These are phyloP conservation scores for Heliconius sara DNA, from an alignment of 2,888 invertebrate species.

Conservation along the genomic window DNA sequence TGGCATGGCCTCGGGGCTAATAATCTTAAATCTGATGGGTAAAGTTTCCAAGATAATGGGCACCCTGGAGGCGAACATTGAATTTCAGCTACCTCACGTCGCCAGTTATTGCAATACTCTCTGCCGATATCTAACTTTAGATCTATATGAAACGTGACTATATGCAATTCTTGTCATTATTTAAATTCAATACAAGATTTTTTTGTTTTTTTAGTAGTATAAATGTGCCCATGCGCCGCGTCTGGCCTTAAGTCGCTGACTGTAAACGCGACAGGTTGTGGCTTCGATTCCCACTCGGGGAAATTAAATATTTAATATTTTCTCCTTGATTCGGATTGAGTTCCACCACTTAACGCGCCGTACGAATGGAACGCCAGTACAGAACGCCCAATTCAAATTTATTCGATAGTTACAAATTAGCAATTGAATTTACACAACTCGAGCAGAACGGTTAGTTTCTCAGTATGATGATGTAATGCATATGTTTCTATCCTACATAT, in stretches of 20 bases:
- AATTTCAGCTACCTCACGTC: slow-evolving; percentile 44
- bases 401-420: not conserved
- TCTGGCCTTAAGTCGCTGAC: too few species aligned
- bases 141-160: slow-evolving; percentile 4
- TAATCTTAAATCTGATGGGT: slow-evolving; percentile 42
- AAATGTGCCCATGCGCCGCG: too few species aligned
- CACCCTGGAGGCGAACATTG: slow-evolving; percentile 43
- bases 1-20: slow-evolving; percentile 37
- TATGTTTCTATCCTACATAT: not conserved
- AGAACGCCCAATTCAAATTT: not conserved
- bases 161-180: not conserved
- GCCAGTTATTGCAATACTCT: slow-evolving; percentile 24
- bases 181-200: not conserved
- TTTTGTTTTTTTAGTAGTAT: not conserved
- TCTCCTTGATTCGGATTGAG: too few species aligned
- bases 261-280: too few species aligned
- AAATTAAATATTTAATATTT: too few species aligned
- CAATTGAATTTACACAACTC: not conserved
- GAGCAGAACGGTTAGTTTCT: not conserved
- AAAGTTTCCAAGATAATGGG: slow-evolving; percentile 43
- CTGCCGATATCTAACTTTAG: slow-evolving; percentile 20
- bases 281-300: too few species aligned
- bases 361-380: too few species aligned
- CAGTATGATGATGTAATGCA: not conserved
- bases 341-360: too few species aligned